Evolutionary conservation across 1,140 invertebrate species (phyloP), one percentile per base, ranked within the genome.

Genomic region (Eriosoma lanigerum): DNA sequence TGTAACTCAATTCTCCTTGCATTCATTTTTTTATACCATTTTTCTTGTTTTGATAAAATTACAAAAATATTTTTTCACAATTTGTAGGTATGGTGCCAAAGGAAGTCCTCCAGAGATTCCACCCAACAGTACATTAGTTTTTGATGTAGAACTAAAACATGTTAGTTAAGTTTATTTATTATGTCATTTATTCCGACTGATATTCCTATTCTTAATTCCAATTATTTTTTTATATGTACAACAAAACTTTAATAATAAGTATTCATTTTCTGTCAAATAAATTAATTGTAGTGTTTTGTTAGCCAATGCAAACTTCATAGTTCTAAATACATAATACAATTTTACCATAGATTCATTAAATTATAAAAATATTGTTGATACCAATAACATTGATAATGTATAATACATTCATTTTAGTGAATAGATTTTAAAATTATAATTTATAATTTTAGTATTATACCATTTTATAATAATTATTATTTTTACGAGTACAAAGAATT

Each of bases 131-230:
- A 92, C 91, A 32, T 86, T 97, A 70, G 87, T 94, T 8, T 97
- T 96, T 86, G 94, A 96, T 82, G 91, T 97, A 60, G 94, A 96
- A 88, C 86, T 97, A 56, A 94, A 92, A 84, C 90, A 90, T 85
- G 89, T 96, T 68, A 89, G 91, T 85, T 95, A 90, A 91, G 21
- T 78, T 62, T 6, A 62, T 60, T 56, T n/a, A 56, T 17, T 44
- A 75, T 58, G n/a, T 62, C 24, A 48, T 78, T 78, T 60, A 78
- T 78, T 78, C 38, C 17, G 56, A 78, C 75, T 78, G 75, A 60
- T 78, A 78, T 62, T 78, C 75, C 56, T 78, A 78, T 46, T 60
- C 48, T 48, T 44, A 76, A 58, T 76, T 75, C n/a, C 32, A 56
- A 24, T 76, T 12, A 29, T 75, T 24, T 76, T 76, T 38, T 17